Evolutionary conservation across 2,888 invertebrate species (phyloP).

Genomic region (Oscheius sp.): DNA sequence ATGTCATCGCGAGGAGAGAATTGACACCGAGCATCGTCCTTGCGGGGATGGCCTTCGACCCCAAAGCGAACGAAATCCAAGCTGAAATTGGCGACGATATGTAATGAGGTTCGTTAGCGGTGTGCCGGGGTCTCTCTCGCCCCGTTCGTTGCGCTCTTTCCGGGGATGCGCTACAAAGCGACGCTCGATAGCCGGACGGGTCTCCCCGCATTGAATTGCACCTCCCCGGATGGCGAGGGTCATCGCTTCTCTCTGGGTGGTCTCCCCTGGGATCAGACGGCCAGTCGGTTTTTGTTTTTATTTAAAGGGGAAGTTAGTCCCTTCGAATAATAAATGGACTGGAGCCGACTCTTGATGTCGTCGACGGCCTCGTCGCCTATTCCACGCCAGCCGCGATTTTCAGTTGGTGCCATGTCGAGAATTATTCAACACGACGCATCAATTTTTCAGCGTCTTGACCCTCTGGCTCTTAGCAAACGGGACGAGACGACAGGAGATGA

Average conservation of each 20-base stretch:
- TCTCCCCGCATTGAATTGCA: conserved; percentile 28
- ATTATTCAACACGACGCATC: conserved; percentile 31
- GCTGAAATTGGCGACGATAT: conserved; percentile 55
- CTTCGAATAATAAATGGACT: conserved; percentile 4
- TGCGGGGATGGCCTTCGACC: conserved; percentile 72
- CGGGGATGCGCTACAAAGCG: conserved; percentile 36
- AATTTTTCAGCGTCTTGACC: conserved; percentile 35
- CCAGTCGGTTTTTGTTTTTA: neutral
- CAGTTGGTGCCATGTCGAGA: conserved; percentile 26
- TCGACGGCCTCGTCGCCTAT: neutral
- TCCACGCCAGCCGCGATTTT: conserved; percentile 7
- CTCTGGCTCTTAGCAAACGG: conserved; percentile 6
- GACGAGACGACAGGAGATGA: conserved; percentile 9
- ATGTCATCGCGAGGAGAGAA: conserved; percentile 69
- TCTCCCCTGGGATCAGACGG: neutral
- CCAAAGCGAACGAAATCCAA: conserved; percentile 73
- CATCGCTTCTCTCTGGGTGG: conserved; percentile 1
- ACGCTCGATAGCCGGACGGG: conserved; percentile 26
- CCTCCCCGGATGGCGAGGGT: neutral
- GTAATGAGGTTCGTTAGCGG: conserved; percentile 23
- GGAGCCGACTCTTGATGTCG: neutral
- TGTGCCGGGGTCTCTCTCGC: neutral
- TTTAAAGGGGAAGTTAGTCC: neutral
- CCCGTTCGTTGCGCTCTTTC: conserved; percentile 25
- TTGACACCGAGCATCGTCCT: conserved; percentile 73